Evolutionary conservation across 1,140 invertebrate species (phyloP).

Genomic region (Agrilus planipennis): DNA sequence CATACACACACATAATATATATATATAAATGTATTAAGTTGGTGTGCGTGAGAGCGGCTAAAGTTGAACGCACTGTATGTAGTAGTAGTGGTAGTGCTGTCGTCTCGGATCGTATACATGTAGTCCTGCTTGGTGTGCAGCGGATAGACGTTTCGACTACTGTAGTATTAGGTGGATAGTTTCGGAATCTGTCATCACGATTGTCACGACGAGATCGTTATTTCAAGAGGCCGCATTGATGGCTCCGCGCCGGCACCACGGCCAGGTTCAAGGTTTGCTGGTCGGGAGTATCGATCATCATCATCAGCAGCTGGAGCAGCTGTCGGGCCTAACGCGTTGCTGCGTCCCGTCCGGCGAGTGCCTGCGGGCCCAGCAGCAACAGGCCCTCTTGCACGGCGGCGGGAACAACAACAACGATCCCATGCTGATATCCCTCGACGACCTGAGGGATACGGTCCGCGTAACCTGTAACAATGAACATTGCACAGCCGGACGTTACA

Average conservation of each 20-base stretch:
- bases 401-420: constrained; percentile 35
- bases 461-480: constrained; percentile 93
- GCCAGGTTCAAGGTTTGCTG: constrained; percentile 29
- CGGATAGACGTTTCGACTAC: background rate
- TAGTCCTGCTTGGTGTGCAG: constrained; percentile 11
- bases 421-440: constrained; percentile 53
- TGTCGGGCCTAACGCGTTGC: constrained; percentile 48
- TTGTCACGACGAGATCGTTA: background rate
- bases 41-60: no score
- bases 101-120: no score
- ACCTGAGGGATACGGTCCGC: constrained; percentile 68
- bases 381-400: no score
- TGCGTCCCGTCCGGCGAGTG: constrained; percentile 74
- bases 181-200: constrained; percentile 4
- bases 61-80: no score
- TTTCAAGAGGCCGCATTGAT: constrained; percentile 9
- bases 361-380: constrained; percentile 42
- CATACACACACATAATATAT: no score
- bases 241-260: constrained; percentile 29
- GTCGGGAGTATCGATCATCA: constrained; percentile 19
- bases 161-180: constrained; percentile 1
- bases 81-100: no score
- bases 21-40: no score
- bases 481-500: constrained; percentile 75
- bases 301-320: no score